phyloP scores from a whole-genome alignment of 2,797 vertebrate species.

The Gallirallus australis region DNA sequence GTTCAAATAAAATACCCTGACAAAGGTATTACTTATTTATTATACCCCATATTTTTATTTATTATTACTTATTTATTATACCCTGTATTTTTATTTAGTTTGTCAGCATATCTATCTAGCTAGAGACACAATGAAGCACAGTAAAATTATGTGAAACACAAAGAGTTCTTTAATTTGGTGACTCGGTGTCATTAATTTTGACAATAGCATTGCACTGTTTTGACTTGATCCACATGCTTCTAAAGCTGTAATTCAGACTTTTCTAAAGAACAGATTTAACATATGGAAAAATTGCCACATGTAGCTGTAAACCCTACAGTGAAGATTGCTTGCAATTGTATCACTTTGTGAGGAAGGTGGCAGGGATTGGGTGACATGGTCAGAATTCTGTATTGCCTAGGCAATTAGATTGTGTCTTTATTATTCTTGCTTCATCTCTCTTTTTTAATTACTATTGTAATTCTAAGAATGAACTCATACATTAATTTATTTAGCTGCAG shows the following conservation, averaged over 20 bases:
- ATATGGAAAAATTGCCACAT: not conserved
- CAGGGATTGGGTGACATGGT: not conserved
- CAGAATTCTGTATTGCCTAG: not conserved
- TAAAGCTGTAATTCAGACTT: not conserved
- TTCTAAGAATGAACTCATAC: not conserved
- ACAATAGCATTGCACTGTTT: not conserved
- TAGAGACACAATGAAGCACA: not conserved
- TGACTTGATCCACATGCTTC: not conserved
- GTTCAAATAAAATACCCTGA: not conserved
- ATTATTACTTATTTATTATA: not conserved
- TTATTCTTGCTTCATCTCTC: constrained; percentile 6
- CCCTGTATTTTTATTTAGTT: not conserved
- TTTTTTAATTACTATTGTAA: constrained; percentile 25
- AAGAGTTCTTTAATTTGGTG: not conserved
- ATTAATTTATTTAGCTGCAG: not conserved
- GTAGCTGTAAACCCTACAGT: not conserved
- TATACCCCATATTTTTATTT: not conserved
- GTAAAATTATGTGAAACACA: not conserved
- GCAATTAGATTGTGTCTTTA: constrained; percentile 7
- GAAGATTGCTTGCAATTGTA: not conserved
- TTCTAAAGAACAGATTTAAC: not conserved
- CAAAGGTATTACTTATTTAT: not conserved
- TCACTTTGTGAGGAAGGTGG: constrained; percentile 8
- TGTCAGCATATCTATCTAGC: not conserved
- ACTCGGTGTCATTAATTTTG: not conserved